phyloP scores from a whole-genome alignment of 2,113 vertebrate species.

The Brevimyrus niger region DNA sequence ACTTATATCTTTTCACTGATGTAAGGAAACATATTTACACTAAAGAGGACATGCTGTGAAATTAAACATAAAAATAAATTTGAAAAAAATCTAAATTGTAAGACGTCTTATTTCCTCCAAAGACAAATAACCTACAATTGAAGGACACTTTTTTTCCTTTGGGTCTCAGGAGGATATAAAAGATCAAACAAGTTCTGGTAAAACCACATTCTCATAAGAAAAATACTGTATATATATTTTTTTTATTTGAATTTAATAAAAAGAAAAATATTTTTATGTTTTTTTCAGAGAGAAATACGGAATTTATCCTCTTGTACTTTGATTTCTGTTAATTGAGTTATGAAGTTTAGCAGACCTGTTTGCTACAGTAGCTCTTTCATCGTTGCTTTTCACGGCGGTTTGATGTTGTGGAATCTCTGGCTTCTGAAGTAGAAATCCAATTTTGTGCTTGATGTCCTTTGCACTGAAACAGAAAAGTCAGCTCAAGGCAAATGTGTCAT shows the following conservation, averaged over 20 bases:
- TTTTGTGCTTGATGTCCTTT: conserved; percentile 87
- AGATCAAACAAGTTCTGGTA: background rate
- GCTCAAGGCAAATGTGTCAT: background rate
- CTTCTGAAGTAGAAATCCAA: conserved; percentile 82
- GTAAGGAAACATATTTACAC: too few species aligned
- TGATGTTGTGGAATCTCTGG: conserved; percentile 66
- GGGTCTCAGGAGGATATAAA: too few species aligned
- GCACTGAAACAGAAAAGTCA: conserved; percentile 56
- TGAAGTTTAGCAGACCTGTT: conserved; percentile 63
- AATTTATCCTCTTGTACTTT: background rate
- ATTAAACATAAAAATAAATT: too few species aligned
- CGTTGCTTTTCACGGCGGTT: conserved; percentile 53
- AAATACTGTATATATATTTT: background rate
- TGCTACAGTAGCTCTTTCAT: conserved; percentile 55
- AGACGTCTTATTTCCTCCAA: too few species aligned
- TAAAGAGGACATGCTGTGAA: too few species aligned
- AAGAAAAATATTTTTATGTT: background rate
- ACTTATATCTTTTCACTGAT: too few species aligned
- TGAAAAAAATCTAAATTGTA: too few species aligned
- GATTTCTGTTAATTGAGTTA: background rate
- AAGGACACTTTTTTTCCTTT: too few species aligned
- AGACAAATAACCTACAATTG: too few species aligned
- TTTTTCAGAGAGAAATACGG: background rate
- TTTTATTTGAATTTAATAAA: too few species aligned
- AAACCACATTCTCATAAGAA: background rate